Percentiles rank a stretch among this genome's conserved stretches.
These are phyloP conservation scores for Cherax destructor DNA, from an alignment of 1,140 invertebrate genomes.

Conservation along the genomic window DNA sequence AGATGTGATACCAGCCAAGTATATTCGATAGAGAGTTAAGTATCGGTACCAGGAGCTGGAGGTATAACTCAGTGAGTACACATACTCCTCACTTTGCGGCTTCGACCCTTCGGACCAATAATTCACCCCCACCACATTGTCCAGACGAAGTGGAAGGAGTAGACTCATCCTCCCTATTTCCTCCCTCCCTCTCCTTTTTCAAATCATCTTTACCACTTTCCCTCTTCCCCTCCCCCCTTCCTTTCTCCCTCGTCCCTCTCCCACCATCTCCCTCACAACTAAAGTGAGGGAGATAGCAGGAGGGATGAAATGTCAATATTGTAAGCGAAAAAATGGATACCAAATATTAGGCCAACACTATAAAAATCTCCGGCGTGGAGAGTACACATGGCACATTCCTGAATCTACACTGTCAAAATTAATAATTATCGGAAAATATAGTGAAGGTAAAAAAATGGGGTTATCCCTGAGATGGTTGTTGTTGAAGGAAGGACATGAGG, in stretches of 20 bases:
- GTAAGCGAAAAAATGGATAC: conserved; percentile 59
- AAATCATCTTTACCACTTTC: conserved; percentile 6
- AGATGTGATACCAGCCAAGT: too few species aligned
- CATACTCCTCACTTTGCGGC: background rate
- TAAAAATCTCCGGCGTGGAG: conserved; percentile 47
- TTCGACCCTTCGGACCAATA: background rate
- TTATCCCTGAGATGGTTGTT: conserved; percentile 2
- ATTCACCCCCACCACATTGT: background rate
- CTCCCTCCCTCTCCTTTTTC: conserved; percentile 30
- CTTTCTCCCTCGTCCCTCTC: conserved; percentile 6
- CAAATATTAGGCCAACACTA: conserved; percentile 63
- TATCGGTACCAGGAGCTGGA: too few species aligned
- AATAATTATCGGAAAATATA: conserved; percentile 64
- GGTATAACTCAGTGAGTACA: too few species aligned
- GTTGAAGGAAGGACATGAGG: background rate
- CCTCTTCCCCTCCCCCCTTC: conserved; percentile 29
- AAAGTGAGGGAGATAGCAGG: background rate
- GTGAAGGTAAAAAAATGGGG: background rate
- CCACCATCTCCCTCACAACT: conserved; percentile 15
- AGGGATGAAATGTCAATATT: conserved; percentile 64
- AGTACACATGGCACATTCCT: conserved; percentile 63
- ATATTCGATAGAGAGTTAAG: too few species aligned
- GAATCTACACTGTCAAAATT: conserved; percentile 61
- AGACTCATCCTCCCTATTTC: conserved; percentile 13
- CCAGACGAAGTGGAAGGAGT: too few species aligned